phyloP scores from a whole-genome alignment of 2,797 vertebrate species.

The Poecile montanus region DNA sequence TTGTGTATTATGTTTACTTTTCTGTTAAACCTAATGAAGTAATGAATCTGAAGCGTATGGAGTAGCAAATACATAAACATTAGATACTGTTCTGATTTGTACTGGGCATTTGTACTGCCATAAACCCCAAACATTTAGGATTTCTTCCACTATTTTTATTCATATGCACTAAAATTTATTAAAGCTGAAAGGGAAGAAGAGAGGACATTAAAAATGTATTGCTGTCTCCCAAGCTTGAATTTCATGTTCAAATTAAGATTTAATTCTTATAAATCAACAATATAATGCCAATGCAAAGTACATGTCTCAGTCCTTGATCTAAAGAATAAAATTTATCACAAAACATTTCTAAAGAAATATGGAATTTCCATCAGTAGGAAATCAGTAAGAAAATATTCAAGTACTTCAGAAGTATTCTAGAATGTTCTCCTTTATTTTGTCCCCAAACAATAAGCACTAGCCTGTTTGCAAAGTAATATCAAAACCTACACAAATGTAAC shows the following conservation, averaged over 20 bases:
- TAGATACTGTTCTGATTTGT: not conserved
- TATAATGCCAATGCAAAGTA: not conserved
- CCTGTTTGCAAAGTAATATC: not conserved
- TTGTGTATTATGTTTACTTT: not conserved
- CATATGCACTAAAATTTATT: not conserved
- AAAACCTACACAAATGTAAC: not conserved
- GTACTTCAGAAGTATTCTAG: not conserved
- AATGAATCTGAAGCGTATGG: not conserved
- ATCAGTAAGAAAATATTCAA: not conserved
- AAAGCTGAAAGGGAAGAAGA: not conserved
- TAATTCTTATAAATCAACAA: not conserved
- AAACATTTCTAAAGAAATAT: not conserved
- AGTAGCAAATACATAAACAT: not conserved
- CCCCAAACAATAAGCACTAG: not conserved
- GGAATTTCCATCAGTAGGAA: not conserved
- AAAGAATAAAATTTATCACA: not conserved
- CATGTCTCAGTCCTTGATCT: not conserved
- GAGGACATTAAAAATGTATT: not conserved
- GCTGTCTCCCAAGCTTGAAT: not conserved
- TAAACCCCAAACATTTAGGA: not conserved
- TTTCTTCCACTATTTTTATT: not conserved
- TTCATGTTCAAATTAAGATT: not conserved
- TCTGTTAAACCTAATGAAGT: not conserved
- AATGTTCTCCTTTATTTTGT: not conserved
- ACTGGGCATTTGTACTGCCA: not conserved